Base-by-base conservation (phyloP, 2,113 vertebrate species). In the Xenus cinereus region DNA sequence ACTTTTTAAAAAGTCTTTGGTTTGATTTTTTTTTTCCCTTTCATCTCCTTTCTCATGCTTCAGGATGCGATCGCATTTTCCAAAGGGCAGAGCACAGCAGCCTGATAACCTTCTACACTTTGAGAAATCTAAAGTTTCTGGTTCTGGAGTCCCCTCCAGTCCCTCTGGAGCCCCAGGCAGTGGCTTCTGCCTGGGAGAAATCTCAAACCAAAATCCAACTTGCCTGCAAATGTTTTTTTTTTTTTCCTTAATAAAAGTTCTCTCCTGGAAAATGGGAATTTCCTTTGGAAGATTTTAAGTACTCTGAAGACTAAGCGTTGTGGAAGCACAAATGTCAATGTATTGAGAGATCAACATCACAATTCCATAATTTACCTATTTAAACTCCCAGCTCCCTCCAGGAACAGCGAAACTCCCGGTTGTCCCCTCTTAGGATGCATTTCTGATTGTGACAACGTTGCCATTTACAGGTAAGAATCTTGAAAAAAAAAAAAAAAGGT, bases 391-490 rank as follows among this genome's bases (percentile, higher is more conserved):
- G 50, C 62, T 64, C 37, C 45, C 14, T 64, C 45, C 24, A 1
- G 0, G 16, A 2, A 19, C 45, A 8, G 24, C 2, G 23, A 21
- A 46, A 3, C 46, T 43, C 23, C 64, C 1, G 64, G 26, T 5
- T 66, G 39, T 6, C 62, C 59, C 64, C 15, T 4, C 87, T 53
- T 11, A 9, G 48, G 60, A 43, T 30, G 24, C 19, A 19, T 15
- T 82, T 50, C 57, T 72, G 48, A 57, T 5, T 8, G 39, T 28
- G 33, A 17, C 24, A 71, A 64, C 8, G 0, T 1, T 37, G 59
- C 54, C 32, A 9, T 19, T 75, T 71, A 21, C 39, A 57, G 53
- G 30, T 8, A 13, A 39, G 27, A 67, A 16, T 9, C 57, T 71
- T 10, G 6, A n/a, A n/a, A n/a, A n/a, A 43, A 41, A 43, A 43